phyloP scores from a whole-genome alignment of 1,140 invertebrate genomes.

The Manduca sexta region DNA sequence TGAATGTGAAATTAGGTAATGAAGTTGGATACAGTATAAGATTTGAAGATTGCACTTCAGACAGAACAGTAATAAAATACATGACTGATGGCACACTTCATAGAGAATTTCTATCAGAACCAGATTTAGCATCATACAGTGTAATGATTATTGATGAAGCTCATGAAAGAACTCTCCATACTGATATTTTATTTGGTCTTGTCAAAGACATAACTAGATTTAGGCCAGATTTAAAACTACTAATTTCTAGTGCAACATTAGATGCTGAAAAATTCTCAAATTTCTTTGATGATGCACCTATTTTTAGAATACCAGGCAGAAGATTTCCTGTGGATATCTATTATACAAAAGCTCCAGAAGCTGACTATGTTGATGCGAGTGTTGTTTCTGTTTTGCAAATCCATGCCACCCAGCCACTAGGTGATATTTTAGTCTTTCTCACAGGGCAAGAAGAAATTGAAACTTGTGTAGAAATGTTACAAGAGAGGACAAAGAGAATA shows the following conservation, averaged over 20 bases:
- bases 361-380: conserved; percentile 98
- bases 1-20: conserved; percentile 98
- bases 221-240: conserved; percentile 93
- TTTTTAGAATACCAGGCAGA: conserved; percentile 96
- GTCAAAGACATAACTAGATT: conserved; percentile 98
- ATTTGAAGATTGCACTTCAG: conserved; percentile 99
- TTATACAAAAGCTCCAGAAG: conserved; percentile 99
- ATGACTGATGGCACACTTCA: conserved; percentile 99
- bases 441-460: conserved; percentile 98
- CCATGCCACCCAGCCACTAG: conserved; percentile 95
- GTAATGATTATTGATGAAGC: conserved; percentile 99
- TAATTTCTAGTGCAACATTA: conserved; percentile 98
- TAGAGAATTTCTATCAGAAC: conserved; percentile 97
- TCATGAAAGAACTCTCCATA: conserved; percentile 98
- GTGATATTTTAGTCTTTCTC: conserved; percentile 97
- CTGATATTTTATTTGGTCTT: conserved; percentile 98
- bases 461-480: conserved; percentile 93
- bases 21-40: conserved; percentile 99
- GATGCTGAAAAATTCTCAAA: conserved; percentile 98
- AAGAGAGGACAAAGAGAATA: conserved; percentile 91
- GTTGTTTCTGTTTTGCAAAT: conserved; percentile 98
- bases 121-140: conserved; percentile 94
- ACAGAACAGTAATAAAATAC: conserved; percentile 98
- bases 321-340: conserved; percentile 96
- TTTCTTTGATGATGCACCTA: conserved; percentile 99